These are phyloP conservation scores for Pongo pygmaeus DNA, from an alignment of 2,113 vertebrate species.

Conservation along the genomic window DNA sequence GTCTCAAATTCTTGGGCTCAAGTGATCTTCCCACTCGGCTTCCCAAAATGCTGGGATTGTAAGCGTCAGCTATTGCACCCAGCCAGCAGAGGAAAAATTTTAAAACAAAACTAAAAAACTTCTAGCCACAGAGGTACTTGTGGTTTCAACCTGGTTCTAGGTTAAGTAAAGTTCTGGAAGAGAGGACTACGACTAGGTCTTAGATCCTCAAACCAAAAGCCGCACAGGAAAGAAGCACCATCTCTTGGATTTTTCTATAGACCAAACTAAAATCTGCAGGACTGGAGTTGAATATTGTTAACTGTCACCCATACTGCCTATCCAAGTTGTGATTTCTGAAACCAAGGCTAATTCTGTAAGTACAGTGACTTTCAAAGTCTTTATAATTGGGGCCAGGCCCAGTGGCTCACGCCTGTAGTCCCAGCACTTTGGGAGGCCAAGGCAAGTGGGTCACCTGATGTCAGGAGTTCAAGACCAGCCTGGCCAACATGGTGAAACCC, in stretches of 20 bases:
- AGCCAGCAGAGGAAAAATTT: background rate
- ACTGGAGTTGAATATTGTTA: background rate
- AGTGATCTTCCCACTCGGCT: too few species aligned
- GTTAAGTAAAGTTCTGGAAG: background rate
- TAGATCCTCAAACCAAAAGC: background rate
- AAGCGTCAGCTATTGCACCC: too few species aligned
- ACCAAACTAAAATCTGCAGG: background rate
- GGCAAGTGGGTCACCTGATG: too few species aligned
- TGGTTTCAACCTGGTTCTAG: background rate
- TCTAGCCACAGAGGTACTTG: background rate
- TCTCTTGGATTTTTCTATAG: background rate
- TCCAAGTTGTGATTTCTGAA: background rate
- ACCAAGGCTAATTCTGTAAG: background rate
- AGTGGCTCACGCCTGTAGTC: too few species aligned
- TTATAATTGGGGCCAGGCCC: background rate
- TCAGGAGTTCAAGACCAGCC: too few species aligned
- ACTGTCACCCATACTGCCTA: background rate
- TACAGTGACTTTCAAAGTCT: background rate
- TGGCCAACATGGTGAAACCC: too few species aligned
- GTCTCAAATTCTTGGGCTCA: too few species aligned
- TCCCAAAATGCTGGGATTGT: too few species aligned
- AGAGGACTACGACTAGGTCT: background rate
- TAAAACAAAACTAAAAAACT: conserved; percentile 6
- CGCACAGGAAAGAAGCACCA: background rate
- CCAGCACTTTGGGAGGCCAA: too few species aligned